phyloP scores from a whole-genome alignment of 2,888 invertebrate species.

The Dysmachus trigonus region DNA sequence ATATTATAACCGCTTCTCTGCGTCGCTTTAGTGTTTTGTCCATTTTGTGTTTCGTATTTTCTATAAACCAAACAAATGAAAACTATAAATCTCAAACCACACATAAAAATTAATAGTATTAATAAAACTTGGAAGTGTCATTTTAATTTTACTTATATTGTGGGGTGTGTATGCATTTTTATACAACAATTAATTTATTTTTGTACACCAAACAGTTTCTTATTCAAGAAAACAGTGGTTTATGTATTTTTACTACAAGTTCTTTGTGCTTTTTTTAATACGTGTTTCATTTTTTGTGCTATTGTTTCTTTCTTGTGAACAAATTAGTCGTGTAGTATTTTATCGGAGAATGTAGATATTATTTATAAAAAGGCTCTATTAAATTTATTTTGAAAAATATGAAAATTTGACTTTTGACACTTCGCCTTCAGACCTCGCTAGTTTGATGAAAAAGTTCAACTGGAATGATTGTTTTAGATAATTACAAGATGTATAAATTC shows the following conservation, averaged over 20 bases:
- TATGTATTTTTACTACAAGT: neutral
- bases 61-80: neutral
- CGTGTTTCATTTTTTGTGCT: neutral
- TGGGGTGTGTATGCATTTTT: constrained; percentile 34
- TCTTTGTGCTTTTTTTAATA: neutral
- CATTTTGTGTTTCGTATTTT: neutral
- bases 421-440: neutral
- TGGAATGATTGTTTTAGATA: neutral
- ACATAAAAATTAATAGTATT: neutral
- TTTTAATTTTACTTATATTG: neutral
- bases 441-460: neutral
- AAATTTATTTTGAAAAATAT: neutral
- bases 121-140: neutral
- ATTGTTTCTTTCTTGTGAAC: neutral
- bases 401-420: neutral
- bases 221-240: neutral
- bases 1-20: neutral
- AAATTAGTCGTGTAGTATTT: constrained; percentile 2
- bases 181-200: constrained; percentile 8
- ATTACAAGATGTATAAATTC: no score
- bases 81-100: constrained; percentile 21
- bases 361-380: neutral
- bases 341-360: neutral
- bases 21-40: neutral
- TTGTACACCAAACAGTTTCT: neutral